A percentile compares a stretch with the other conserved stretches of the same genome.
These are phyloP conservation scores for Ochropacha duplaris DNA, from an alignment of 2,888 invertebrate species.

Conservation along the genomic window DNA sequence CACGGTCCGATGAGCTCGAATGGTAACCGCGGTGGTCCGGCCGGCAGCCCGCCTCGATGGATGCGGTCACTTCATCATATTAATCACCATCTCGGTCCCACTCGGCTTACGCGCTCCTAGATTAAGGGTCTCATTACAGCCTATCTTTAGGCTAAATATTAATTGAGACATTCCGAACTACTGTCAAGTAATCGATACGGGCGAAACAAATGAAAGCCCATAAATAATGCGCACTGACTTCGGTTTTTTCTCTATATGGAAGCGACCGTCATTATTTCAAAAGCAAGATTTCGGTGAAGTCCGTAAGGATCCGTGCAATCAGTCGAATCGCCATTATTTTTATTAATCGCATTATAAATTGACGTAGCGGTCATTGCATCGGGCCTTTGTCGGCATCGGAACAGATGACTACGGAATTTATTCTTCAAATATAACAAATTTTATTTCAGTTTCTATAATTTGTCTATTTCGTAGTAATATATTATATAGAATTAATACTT, in stretches of 20 bases:
- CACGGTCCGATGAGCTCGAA: conserved; percentile 40
- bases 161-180: conserved; percentile 79
- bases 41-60: conserved; percentile 48
- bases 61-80: conserved; percentile 73
- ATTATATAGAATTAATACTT: conserved; percentile 33
- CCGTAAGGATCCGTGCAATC: conserved; percentile 69
- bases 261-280: conserved; percentile 55
- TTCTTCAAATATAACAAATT: conserved; percentile 56
- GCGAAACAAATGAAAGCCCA: conserved; percentile 58
- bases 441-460: conserved; percentile 60
- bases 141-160: conserved; percentile 80
- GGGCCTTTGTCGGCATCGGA: conserved; percentile 71
- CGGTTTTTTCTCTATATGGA: conserved; percentile 50
- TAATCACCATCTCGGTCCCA: conserved; percentile 72
- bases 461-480: conserved; percentile 53
- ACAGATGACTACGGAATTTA: conserved; percentile 61
- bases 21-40: conserved; percentile 59
- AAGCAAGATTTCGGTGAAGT: conserved; percentile 57
- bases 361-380: conserved; percentile 61
- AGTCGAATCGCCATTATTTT: conserved; percentile 72
- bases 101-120: conserved; percentile 79
- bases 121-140: conserved; percentile 72
- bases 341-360: conserved; percentile 80
- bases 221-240: conserved; percentile 52
- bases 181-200: conserved; percentile 55